A percentile compares a stretch with the other conserved stretches of the same genome.
Evolutionary conservation across 2,888 invertebrate genomes (phyloP).

Genomic region (Adelphocoris suturalis): DNA sequence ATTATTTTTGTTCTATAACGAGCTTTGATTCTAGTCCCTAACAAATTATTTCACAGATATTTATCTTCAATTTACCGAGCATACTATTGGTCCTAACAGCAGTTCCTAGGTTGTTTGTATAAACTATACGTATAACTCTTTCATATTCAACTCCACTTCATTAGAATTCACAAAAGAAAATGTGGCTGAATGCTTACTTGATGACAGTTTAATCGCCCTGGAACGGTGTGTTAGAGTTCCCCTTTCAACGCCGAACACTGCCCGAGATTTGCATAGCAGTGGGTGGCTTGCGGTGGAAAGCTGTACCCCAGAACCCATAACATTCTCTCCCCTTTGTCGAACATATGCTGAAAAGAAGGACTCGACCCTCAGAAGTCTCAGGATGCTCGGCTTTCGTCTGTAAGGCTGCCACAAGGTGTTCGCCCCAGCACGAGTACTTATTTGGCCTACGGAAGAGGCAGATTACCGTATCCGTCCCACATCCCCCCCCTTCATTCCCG

Average conservation of each 20-base stretch:
- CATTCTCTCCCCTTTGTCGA: not conserved
- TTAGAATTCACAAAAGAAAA: not conserved
- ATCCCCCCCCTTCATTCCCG: not conserved
- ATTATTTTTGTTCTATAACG: no score
- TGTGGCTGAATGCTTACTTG: not conserved
- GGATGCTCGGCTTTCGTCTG: not conserved
- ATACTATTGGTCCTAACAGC: no score
- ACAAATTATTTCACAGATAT: no score
- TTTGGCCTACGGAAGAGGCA: not conserved
- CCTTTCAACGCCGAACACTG: not conserved
- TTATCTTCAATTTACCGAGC: no score
- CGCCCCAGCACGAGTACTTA: not conserved
- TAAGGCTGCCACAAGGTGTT: conserved; percentile 10
- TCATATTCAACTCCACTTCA: not conserved
- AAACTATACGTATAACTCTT: not conserved
- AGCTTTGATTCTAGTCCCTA: no score
- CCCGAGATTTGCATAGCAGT: conserved; percentile 22
- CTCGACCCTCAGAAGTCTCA: not conserved
- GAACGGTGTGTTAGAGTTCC: not conserved
- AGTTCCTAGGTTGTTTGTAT: no score
- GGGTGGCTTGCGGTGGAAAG: conserved; percentile 12
- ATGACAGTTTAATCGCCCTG: conserved; percentile 14
- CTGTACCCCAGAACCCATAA: not conserved
- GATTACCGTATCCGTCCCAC: conserved; percentile 24
- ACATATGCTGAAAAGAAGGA: not conserved